Conservation (phyloP, 1,140 invertebrate genomes). For the Nylanderia fulva region DNA sequence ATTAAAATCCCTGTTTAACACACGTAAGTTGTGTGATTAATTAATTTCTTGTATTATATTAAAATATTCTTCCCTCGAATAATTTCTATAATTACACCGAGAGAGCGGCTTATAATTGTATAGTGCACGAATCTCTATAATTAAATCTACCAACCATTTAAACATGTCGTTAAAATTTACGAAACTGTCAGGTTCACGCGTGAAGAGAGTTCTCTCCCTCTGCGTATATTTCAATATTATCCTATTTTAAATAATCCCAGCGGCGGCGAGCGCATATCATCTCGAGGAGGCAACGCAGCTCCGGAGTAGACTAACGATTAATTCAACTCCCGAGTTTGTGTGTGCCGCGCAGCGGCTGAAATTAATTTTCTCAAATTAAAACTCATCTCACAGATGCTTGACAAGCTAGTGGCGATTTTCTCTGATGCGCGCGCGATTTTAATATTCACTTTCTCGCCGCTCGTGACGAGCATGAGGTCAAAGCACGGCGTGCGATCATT, state of each 20-base stretch:
- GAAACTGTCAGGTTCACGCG: background rate
- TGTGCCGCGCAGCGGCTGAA: background rate
- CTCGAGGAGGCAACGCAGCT: background rate
- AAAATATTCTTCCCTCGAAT: background rate
- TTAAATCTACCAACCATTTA: slow-evolving; percentile 14
- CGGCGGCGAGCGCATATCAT: background rate
- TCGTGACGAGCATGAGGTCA: slow-evolving; percentile 2
- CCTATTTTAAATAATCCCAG: slow-evolving; percentile 20
- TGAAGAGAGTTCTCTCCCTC: background rate
- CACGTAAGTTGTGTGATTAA: background rate
- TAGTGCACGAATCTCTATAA: background rate
- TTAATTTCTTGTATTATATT: background rate
- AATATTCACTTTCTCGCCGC: slow-evolving; percentile 35
- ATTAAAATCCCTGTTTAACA: background rate
- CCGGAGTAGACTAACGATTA: slow-evolving; percentile 33
- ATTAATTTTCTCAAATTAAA: slow-evolving; percentile 53
- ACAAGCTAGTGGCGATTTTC: slow-evolving; percentile 23
- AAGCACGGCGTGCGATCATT: slow-evolving; percentile 8
- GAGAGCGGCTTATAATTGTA: background rate
- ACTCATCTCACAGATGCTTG: slow-evolving; percentile 10
- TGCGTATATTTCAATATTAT: background rate
- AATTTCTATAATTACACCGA: slow-evolving; percentile 5
- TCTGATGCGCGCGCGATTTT: background rate
- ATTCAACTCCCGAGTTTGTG: slow-evolving; percentile 24
- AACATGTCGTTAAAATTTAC: slow-evolving; percentile 6